phyloP scores from a whole-genome alignment of 2,888 invertebrate genomes.

The Sphaerophoria rueppellii region DNA sequence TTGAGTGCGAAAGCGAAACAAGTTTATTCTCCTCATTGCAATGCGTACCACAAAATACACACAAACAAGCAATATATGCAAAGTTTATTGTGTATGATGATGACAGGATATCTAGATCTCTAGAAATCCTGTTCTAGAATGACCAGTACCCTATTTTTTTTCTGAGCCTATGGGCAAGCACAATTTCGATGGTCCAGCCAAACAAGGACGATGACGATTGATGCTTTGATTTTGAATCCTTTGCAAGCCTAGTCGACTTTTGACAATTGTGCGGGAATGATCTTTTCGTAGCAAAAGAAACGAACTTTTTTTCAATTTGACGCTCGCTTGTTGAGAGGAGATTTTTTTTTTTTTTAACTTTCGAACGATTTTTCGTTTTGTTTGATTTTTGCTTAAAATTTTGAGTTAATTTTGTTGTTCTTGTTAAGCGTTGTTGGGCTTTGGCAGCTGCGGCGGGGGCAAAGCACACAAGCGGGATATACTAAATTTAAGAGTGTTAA shows the following conservation, averaged over 20 bases:
- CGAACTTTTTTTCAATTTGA: slow-evolving; percentile 38
- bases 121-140: slow-evolving; percentile 62
- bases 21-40: slow-evolving; percentile 45
- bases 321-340: slow-evolving; percentile 62
- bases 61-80: not conserved
- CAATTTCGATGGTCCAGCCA: slow-evolving; percentile 6
- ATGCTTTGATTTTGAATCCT: slow-evolving; percentile 57
- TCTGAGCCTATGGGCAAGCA: no score
- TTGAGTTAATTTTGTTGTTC: slow-evolving; percentile 34
- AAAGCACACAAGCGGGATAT: slow-evolving; percentile 6
- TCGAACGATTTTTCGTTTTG: slow-evolving; percentile 22
- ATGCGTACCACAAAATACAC: not conserved
- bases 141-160: slow-evolving; percentile 31
- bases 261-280: slow-evolving; percentile 72
- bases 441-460: slow-evolving; percentile 39
- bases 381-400: slow-evolving; percentile 22
- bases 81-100: slow-evolving; percentile 49
- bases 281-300: slow-evolving; percentile 49
- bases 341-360: slow-evolving; percentile 49
- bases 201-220: not conserved
- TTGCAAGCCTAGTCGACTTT: slow-evolving; percentile 67
- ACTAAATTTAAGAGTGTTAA: not conserved
- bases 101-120: slow-evolving; percentile 58
- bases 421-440: slow-evolving; percentile 42
- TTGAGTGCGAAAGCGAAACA: slow-evolving; percentile 58